Base-by-base conservation (phyloP, 2,797 vertebrate species). In the Myotis findleyi region DNA sequence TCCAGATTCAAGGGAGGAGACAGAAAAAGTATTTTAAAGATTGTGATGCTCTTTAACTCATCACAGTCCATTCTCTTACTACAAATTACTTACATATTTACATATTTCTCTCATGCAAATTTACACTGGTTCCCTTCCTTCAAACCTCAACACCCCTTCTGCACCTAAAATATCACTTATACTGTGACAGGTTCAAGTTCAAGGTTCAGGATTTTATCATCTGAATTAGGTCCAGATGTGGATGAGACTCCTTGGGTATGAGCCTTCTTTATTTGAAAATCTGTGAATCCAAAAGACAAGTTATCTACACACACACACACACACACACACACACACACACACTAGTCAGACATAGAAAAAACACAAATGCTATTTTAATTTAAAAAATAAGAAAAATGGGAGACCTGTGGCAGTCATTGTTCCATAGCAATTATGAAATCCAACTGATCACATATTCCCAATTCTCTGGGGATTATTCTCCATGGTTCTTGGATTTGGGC, bases 401-500 rank as follows among this genome's bases (percentile, higher is more conserved):
- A 91, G 76, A 85, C 64, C 66, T 51, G 7, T 68, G 77, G 47
- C 47, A 12, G 12, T 47, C 47, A 47, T 47, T 47, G 47, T 13
- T 14, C 47, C 47, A 47, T 47, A 82, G 84, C 33, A 88, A 30
- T 90, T 59, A 90, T 88, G 47, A 94, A 90, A 90, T 55, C 44
- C 90, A 92, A 38, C 86, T 80, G 92, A 73, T 82, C 27, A 17
- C 8, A 27, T 16, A 71, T 20, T 90, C 33, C 38, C 73, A 72
- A 47, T 92, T 85, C 89, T 93, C 47, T 47, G 47, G 12, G 12
- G 47, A 47, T 47, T 47, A 76, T 89, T 97, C 68, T 93, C 55
- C 33, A 73, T 79, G 82, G 94, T 53, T 87, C 51, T 53, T 85
- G 72, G 81, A 85, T 90, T 92, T 41, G 38, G 76, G 36, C 59